Conservation (phyloP, 2,797 vertebrate genomes). For the Perodicticus potto region DNA sequence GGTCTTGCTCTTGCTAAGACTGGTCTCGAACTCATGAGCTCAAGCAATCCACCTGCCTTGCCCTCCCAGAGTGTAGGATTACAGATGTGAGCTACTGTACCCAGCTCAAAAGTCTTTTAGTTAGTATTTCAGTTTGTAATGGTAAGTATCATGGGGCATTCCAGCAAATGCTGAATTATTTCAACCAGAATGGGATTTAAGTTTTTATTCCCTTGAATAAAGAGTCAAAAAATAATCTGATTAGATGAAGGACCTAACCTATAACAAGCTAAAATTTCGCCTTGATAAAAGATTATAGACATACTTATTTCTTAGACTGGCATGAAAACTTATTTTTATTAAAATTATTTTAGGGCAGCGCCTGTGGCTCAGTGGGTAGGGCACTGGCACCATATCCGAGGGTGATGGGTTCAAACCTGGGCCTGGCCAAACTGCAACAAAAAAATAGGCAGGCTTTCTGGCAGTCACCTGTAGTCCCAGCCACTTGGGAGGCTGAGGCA, state of each 20-base stretch:
- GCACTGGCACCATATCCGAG: no score
- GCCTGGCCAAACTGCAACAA: no score
- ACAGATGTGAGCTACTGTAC: no score
- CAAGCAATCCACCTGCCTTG: no score
- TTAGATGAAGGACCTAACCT: background rate
- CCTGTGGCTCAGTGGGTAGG: no score
- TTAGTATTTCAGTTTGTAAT: background rate
- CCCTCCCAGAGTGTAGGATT: no score
- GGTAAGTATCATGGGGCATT: background rate
- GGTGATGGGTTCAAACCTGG: no score
- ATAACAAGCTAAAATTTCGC: background rate
- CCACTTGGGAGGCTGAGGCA: no score
- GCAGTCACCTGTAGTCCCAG: no score
- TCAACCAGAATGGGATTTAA: background rate
- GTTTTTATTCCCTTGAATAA: conserved; percentile 1
- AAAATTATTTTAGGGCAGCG: background rate
- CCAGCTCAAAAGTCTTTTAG: background rate
- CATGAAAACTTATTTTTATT: background rate
- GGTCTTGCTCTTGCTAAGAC: no score
- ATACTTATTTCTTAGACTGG: background rate
- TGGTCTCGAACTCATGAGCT: no score
- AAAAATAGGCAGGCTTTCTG: no score
- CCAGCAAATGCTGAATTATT: background rate
- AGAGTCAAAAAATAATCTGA: conserved; percentile 11
- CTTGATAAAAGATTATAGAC: background rate